Conservation (phyloP, 1,140 invertebrate genomes). For the Nasonia giraulti region DNA sequence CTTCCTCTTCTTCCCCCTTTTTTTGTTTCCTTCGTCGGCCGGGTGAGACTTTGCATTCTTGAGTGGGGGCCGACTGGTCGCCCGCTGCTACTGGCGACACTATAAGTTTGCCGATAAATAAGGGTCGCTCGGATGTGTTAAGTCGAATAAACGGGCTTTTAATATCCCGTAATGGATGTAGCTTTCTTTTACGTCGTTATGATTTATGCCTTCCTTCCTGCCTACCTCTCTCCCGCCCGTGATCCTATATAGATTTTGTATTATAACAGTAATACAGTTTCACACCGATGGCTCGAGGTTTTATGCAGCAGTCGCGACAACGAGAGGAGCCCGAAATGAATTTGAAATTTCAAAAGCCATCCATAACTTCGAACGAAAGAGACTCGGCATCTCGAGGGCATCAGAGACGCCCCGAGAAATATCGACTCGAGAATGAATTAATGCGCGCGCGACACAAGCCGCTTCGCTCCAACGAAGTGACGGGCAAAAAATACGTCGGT, state of each 20-base stretch:
- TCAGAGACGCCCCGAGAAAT: too few relatives aligned
- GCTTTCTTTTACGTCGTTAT: neutral
- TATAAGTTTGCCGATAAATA: neutral
- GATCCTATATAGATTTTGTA: too few relatives aligned
- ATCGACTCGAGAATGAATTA: neutral
- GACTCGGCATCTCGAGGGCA: too few relatives aligned
- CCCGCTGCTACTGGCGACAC: neutral
- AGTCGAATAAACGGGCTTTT: neutral
- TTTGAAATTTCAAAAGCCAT: neutral
- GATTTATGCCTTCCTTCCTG: too few relatives aligned
- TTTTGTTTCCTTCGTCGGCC: neutral
- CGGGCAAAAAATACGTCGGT: neutral
- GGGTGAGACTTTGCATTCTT: neutral
- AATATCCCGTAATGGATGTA: neutral
- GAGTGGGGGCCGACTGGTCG: neutral
- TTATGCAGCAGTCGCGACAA: neutral
- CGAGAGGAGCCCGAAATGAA: neutral
- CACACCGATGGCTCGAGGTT: neutral
- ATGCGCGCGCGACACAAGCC: neutral
- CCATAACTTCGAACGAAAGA: neutral
- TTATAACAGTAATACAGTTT: too few relatives aligned
- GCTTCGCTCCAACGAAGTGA: neutral
- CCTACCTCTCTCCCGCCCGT: too few relatives aligned
- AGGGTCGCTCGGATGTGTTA: neutral
- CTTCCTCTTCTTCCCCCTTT: neutral